These are phyloP conservation scores for Cryptotermes secundus DNA, from an alignment of 1,140 invertebrate species.

Conservation along the genomic window DNA sequence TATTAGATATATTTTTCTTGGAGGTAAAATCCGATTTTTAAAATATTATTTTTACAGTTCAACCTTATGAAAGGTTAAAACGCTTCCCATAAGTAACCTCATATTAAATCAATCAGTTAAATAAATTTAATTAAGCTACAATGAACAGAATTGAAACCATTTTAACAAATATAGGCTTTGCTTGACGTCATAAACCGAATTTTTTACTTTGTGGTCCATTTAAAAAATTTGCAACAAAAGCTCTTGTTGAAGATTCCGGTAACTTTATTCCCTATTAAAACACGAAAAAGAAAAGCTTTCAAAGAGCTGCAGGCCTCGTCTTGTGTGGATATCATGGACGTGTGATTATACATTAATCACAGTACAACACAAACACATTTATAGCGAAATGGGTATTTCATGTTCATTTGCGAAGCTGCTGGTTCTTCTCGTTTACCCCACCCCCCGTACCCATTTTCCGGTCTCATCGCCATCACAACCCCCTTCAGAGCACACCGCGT, in stretches of 20 bases:
- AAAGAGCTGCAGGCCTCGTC: not conserved
- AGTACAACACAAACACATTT: slow-evolving; percentile 38
- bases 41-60: too few species aligned
- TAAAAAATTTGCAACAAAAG: too few species aligned
- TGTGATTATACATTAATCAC: slow-evolving; percentile 36
- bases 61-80: too few species aligned
- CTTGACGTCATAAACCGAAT: too few species aligned
- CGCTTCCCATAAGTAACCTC: too few species aligned
- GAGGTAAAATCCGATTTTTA: too few species aligned
- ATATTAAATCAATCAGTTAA: too few species aligned
- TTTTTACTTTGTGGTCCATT: too few species aligned
- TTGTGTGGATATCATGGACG: not conserved
- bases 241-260: not conserved
- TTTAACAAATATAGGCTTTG: too few species aligned
- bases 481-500: not conserved
- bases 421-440: slow-evolving; percentile 30
- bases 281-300: not conserved
- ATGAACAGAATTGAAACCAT: too few species aligned
- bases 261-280: not conserved
- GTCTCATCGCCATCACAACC: not conserved
- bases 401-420: slow-evolving; percentile 34
- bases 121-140: too few species aligned
- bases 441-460: not conserved
- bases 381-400: slow-evolving; percentile 37
- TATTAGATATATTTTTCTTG: too few species aligned